Evolutionary conservation across 2,797 vertebrate genomes (phyloP).

Genomic region (Rhinichthys osculus): DNA sequence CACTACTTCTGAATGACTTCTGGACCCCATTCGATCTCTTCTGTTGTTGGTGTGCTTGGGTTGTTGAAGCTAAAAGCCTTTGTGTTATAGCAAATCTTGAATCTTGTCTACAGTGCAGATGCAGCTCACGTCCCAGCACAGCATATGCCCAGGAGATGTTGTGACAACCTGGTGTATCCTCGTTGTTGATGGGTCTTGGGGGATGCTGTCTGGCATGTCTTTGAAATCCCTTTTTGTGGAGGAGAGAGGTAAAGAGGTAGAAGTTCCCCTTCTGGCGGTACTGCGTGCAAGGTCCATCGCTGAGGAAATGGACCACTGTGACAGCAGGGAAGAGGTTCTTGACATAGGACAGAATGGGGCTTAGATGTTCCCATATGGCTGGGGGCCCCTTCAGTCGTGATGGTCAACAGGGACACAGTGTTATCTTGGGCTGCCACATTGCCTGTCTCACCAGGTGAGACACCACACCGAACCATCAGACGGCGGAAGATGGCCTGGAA

Average conservation of each 20-base stretch:
- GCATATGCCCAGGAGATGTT: slow-evolving; percentile 6
- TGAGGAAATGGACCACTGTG: slow-evolving; percentile 2
- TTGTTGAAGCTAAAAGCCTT: not conserved
- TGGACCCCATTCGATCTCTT: slow-evolving; percentile 2
- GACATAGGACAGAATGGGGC: not conserved
- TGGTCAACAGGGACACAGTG: too few species aligned
- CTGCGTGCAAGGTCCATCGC: not conserved
- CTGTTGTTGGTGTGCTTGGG: slow-evolving; percentile 1
- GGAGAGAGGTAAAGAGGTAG: not conserved
- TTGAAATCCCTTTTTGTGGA: slow-evolving; percentile 10
- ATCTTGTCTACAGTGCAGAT: not conserved
- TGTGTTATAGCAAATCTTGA: not conserved
- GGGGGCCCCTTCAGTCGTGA: not conserved
- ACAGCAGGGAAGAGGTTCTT: not conserved
- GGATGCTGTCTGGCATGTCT: slow-evolving; percentile 1
- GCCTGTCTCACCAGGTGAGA: too few species aligned
- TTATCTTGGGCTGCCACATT: too few species aligned
- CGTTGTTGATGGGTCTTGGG: slow-evolving; percentile 10
- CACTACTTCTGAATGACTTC: slow-evolving; percentile 13
- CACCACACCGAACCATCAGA: too few species aligned
- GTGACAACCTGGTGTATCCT: slow-evolving; percentile 4
- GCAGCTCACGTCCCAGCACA: not conserved
- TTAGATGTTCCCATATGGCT: slow-evolving; percentile 2
- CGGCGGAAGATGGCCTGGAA: too few species aligned
- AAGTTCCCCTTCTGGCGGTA: not conserved